These are phyloP conservation scores for Acromyrmex echinatior DNA, from an alignment of 1,140 invertebrate genomes.

Conservation along the genomic window DNA sequence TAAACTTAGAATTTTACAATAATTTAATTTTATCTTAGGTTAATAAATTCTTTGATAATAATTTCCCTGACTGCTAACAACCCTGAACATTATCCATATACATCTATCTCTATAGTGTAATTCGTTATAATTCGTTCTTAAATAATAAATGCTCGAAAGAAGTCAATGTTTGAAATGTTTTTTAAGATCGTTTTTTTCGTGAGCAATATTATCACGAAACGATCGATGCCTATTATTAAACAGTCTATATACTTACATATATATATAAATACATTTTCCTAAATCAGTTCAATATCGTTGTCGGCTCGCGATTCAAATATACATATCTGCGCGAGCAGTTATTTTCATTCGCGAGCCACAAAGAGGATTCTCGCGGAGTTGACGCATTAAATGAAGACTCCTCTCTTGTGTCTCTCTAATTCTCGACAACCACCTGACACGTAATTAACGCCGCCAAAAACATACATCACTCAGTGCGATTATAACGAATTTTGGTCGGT, in stretches of 20 bases:
- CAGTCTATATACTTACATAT: background rate
- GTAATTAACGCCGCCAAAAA: too few relatives aligned
- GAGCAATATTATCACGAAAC: background rate
- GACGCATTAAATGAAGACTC: background rate
- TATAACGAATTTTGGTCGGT: conserved; percentile 18
- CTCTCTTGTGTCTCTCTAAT: background rate
- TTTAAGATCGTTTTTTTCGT: background rate
- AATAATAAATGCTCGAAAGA: too few relatives aligned
- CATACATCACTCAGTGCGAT: background rate
- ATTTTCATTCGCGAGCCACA: conserved; percentile 42
- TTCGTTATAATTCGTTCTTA: too few relatives aligned
- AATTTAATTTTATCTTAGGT: too few relatives aligned
- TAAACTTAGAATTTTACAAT: too few relatives aligned
- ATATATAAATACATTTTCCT: conserved; percentile 10
- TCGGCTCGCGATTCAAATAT: background rate
- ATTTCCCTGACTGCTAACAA: too few relatives aligned
- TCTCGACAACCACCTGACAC: conserved; percentile 31
- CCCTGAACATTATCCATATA: too few relatives aligned
- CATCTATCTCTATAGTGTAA: too few relatives aligned
- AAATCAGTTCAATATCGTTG: conserved; percentile 17
- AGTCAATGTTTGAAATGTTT: background rate
- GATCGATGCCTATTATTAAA: background rate
- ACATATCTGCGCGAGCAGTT: background rate
- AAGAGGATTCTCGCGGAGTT: conserved; percentile 1
- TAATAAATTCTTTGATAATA: too few relatives aligned